Evolutionary conservation across 1,140 invertebrate species (phyloP).

Genomic region (Pseudomyrmex pallidus): DNA sequence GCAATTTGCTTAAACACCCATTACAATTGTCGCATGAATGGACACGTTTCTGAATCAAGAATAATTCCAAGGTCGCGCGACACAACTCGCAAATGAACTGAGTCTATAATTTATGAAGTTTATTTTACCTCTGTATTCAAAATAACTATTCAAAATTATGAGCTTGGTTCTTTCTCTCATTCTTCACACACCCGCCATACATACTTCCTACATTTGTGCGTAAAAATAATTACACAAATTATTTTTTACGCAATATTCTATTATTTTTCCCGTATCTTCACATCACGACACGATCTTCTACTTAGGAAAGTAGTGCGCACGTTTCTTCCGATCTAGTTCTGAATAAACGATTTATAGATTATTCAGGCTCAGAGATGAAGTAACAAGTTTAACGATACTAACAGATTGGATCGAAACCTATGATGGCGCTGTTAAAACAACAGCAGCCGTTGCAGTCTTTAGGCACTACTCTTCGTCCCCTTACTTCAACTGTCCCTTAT

Average conservation of each 20-base stretch:
- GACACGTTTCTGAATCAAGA: not conserved
- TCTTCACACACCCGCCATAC: too few relatives aligned
- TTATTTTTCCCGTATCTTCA: not conserved
- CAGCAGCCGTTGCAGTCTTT: slow-evolving; percentile 83
- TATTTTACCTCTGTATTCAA: not conserved
- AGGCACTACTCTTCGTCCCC: slow-evolving; percentile 80
- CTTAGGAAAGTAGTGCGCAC: slow-evolving; percentile 42
- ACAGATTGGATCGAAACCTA: slow-evolving; percentile 83
- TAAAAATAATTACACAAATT: too few relatives aligned
- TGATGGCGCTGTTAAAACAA: slow-evolving; percentile 84
- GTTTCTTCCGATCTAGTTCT: slow-evolving; percentile 19
- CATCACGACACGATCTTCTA: not conserved
- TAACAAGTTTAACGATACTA: slow-evolving; percentile 79
- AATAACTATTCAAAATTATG: not conserved
- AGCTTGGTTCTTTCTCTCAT: not conserved
- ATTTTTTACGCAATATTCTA: not conserved
- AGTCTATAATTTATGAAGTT: too few relatives aligned
- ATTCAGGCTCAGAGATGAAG: slow-evolving; percentile 65
- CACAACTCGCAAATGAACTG: too few relatives aligned
- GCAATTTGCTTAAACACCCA: not conserved
- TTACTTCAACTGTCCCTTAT: slow-evolving; percentile 79
- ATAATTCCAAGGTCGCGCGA: too few relatives aligned
- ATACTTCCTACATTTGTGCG: not conserved
- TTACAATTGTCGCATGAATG: not conserved
- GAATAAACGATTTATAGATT: slow-evolving; percentile 57